Evolutionary conservation across 2,113 vertebrate species (phyloP).

Genomic region (Megaceryle torquata): DNA sequence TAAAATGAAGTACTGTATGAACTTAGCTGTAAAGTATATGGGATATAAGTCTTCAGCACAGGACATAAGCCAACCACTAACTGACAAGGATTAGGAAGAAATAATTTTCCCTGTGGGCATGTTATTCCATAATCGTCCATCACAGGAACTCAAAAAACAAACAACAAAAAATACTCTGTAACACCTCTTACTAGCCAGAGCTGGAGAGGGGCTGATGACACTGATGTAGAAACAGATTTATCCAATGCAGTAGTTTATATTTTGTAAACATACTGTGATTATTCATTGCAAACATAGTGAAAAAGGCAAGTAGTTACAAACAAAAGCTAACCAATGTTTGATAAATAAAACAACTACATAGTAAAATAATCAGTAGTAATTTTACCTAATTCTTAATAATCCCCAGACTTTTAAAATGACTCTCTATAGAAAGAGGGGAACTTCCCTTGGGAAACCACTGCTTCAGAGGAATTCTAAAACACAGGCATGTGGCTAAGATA

Average conservation of each 20-base stretch:
- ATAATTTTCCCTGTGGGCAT: neutral
- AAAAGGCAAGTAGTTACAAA: neutral
- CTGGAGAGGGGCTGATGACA: neutral
- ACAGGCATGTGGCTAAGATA: neutral
- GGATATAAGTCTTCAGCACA: neutral
- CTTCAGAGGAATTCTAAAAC: neutral
- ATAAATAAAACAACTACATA: neutral
- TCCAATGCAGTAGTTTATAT: neutral
- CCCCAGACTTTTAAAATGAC: neutral
- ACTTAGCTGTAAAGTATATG: neutral
- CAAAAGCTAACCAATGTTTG: neutral
- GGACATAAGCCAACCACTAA: neutral
- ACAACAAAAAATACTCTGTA: neutral
- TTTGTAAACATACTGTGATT: neutral
- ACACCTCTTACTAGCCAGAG: neutral
- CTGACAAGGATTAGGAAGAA: constrained; percentile 33
- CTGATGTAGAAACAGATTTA: neutral
- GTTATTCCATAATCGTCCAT: neutral
- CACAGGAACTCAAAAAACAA: neutral
- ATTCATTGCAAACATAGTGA: neutral
- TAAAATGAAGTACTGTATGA: constrained; percentile 1
- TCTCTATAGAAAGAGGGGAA: neutral
- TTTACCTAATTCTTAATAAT: neutral
- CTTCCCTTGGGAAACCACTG: neutral
- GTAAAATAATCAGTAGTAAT: neutral